Conservation (phyloP, 2,113 vertebrate genomes). For the Pangasianodon hypophthalmus region DNA sequence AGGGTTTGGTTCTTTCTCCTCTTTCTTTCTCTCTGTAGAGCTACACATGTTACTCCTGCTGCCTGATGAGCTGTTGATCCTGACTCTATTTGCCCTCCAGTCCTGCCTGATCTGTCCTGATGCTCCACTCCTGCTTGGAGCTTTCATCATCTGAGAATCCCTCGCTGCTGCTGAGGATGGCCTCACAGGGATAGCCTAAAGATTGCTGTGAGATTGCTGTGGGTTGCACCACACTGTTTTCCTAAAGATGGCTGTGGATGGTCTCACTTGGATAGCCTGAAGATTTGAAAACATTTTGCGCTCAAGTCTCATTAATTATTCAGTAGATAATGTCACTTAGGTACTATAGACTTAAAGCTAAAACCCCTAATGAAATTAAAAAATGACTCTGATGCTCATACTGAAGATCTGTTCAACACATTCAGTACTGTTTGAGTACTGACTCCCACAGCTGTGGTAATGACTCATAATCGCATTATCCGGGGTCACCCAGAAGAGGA, state of each 20-base stretch:
- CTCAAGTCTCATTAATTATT: neutral
- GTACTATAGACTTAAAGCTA: neutral
- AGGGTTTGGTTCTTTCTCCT: neutral
- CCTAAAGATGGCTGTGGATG: neutral
- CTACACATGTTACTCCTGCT: too few species aligned
- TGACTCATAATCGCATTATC: neutral
- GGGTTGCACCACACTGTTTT: too few species aligned
- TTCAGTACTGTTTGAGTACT: neutral
- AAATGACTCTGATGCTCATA: neutral
- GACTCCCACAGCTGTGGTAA: neutral
- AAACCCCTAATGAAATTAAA: neutral
- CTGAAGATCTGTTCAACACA: neutral
- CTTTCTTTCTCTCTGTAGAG: neutral
- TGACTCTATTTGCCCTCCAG: neutral
- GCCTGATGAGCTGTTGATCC: neutral
- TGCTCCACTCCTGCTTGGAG: neutral
- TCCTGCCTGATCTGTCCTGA: neutral
- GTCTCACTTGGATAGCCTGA: neutral
- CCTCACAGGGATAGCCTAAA: conserved; percentile 2
- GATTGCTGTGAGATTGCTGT: neutral
- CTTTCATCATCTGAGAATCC: neutral
- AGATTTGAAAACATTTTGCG: neutral
- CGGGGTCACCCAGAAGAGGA: neutral
- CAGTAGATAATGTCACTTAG: too few species aligned
- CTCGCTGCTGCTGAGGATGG: neutral